These are phyloP conservation scores for Megalops cyprinoides DNA, from an alignment of 2,797 vertebrate genomes.

Conservation along the genomic window DNA sequence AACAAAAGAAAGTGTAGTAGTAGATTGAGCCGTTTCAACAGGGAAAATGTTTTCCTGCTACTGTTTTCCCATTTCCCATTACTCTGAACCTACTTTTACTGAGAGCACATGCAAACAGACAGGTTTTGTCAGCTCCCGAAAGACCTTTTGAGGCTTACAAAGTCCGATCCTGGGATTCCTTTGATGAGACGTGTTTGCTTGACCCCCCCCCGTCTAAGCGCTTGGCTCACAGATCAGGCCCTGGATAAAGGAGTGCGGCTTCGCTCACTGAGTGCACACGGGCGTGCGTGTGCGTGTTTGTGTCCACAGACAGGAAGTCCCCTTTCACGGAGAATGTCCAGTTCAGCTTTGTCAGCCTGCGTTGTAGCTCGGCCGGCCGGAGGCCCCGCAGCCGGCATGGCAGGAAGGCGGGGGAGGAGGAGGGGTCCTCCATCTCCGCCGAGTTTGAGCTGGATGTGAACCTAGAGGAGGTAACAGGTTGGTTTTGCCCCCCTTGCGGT, in stretches of 20 bases:
- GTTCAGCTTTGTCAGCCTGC: slow-evolving; percentile 91
- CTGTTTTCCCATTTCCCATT: neutral
- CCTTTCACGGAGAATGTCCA: slow-evolving; percentile 87
- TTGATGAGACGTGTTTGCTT: slow-evolving; percentile 18
- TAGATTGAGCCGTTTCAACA: neutral
- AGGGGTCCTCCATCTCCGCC: slow-evolving; percentile 85
- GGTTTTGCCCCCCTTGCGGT: no score
- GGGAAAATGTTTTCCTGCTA: neutral
- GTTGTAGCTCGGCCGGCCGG: slow-evolving; percentile 81
- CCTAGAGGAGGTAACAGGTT: slow-evolving; percentile 99
- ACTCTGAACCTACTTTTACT: neutral
- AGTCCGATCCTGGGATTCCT: neutral
- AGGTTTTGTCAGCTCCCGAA: slow-evolving; percentile 14
- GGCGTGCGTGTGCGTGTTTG: neutral
- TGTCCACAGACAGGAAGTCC: slow-evolving; percentile 83
- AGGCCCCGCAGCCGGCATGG: slow-evolving; percentile 75
- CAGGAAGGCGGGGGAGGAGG: slow-evolving; percentile 76
- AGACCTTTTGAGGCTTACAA: neutral
- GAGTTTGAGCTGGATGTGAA: slow-evolving; percentile 94
- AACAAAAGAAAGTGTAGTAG: slow-evolving; percentile 12
- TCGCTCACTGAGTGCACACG: neutral
- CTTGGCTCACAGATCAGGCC: neutral
- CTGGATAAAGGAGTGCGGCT: neutral
- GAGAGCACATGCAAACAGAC: neutral
- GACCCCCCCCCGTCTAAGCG: neutral